phyloP scores from a whole-genome alignment of 2,888 invertebrate species.

The Aethes cnicana region DNA sequence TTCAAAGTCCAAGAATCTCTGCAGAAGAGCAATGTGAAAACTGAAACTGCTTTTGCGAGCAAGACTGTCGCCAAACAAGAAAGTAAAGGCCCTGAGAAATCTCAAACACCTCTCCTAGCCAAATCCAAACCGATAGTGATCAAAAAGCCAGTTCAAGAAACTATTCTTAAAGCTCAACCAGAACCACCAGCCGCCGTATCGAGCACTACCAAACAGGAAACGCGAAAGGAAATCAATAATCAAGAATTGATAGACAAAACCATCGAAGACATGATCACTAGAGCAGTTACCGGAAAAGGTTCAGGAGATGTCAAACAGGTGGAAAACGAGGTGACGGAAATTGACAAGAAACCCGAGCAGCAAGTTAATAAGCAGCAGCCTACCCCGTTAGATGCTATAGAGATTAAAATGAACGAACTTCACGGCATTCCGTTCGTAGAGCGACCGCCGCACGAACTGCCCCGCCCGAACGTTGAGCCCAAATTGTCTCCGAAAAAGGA shows the following conservation, averaged over 20 bases:
- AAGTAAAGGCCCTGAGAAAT: slow-evolving; percentile 39
- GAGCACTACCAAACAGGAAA: slow-evolving; percentile 42
- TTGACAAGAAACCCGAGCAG: slow-evolving; percentile 37
- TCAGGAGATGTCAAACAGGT: slow-evolving; percentile 45
- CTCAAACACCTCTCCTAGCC: slow-evolving; percentile 37
- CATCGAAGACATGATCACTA: slow-evolving; percentile 70
- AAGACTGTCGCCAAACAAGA: slow-evolving; percentile 40
- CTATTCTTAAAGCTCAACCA: slow-evolving; percentile 26
- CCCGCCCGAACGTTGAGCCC: slow-evolving; percentile 32
- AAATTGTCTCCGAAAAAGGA: neutral
- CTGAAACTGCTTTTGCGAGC: slow-evolving; percentile 56
- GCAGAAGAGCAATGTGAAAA: slow-evolving; percentile 51
- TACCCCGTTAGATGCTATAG: slow-evolving; percentile 62
- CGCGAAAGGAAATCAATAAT: slow-evolving; percentile 58
- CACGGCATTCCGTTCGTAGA: slow-evolving; percentile 72
- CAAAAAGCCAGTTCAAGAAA: slow-evolving; percentile 38
- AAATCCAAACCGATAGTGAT: slow-evolving; percentile 33
- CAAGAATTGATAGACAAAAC: slow-evolving; percentile 73
- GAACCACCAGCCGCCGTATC: slow-evolving; percentile 29
- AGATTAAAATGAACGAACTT: slow-evolving; percentile 76
- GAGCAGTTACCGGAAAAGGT: slow-evolving; percentile 49
- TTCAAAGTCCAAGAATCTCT: slow-evolving; percentile 56
- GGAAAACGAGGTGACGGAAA: slow-evolving; percentile 38
- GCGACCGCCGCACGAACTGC: slow-evolving; percentile 61
- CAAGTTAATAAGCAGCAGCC: slow-evolving; percentile 39